Base-by-base conservation (phyloP, 2,797 vertebrate species). In the Myioborus miniatus region DNA sequence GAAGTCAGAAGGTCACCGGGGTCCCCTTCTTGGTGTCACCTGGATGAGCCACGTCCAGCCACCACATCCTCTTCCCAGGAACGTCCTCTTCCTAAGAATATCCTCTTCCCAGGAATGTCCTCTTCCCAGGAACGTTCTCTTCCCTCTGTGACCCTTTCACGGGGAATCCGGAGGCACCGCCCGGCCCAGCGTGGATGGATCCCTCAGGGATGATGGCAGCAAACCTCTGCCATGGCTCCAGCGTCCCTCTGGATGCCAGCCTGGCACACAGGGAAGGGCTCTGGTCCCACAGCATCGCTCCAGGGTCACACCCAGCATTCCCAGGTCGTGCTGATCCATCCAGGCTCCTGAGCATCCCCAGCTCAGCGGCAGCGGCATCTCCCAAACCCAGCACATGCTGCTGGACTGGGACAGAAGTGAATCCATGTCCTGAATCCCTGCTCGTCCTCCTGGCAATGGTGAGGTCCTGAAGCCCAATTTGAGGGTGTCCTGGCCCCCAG, bases 151-250 rank as follows among this genome's bases (percentile, higher is more conserved):
- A 20, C 19, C 64, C n/a, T 52, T 24, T 3, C 3, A 4, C 0
- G 2, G 46, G 78, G 41, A 15, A 4, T 18, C 20, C 2, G 0
- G 32, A 32, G 36, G 19, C 0, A 1, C 39, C 1, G 3, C 58
- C 55, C 5, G 0, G 4, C 53, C 37, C 74, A 2, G 53, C 0
- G 1, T 0, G 1, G 75, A 41, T 22, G 41, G 55, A 44, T 75
- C 75, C 44, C 0, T 0, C 30, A 34, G 50, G 16, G 43, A 34
- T 7, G 43, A 34, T 7, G 50, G 59, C 81, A 58, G 50, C 60
- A 30, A 15, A 65, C 0, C 52, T 34, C 60, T 32, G 6, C 43
- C 32, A 3, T 0, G 1, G 19, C 20, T 15, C 7, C 34, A 20
- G 64, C 11, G 36, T 67, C 88, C 78, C 78, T 18, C 43, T 7